phyloP scores from a whole-genome alignment of 2,113 vertebrate genomes.

The Oreochromis niloticus region DNA sequence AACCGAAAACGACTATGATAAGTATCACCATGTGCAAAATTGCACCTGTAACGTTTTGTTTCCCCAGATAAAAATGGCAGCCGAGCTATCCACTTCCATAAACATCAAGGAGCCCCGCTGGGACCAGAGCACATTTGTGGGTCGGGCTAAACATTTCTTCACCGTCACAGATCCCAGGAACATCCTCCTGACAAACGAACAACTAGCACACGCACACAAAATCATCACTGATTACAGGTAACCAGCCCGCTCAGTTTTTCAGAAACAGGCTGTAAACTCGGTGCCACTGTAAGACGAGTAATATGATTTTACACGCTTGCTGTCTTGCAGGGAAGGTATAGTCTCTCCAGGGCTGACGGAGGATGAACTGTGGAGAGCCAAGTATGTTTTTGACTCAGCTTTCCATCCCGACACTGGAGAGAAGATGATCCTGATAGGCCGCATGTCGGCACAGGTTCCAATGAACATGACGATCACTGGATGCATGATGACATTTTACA shows the following conservation, averaged over 20 bases:
- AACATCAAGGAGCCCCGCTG: slow-evolving; percentile 95
- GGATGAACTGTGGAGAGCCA: slow-evolving; percentile 93
- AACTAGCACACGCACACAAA: slow-evolving; percentile 80
- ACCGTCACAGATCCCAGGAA: slow-evolving; percentile 97
- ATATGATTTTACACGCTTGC: not conserved
- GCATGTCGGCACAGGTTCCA: slow-evolving; percentile 97
- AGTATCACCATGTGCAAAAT: not conserved
- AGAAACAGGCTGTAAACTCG: no score
- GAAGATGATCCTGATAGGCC: slow-evolving; percentile 95
- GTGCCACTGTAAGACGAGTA: not conserved
- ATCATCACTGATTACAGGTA: slow-evolving; percentile 94
- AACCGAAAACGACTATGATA: not conserved
- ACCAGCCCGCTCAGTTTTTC: not conserved
- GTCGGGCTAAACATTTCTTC: slow-evolving; percentile 94
- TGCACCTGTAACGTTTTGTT: not conserved
- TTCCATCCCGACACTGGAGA: slow-evolving; percentile 97
- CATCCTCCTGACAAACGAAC: slow-evolving; percentile 83
- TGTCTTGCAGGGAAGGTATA: slow-evolving; percentile 77
- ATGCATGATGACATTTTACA: slow-evolving; percentile 99
- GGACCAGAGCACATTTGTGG: slow-evolving; percentile 92
- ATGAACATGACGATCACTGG: slow-evolving; percentile 99
- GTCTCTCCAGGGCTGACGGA: slow-evolving; percentile 86
- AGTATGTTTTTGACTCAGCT: slow-evolving; percentile 94
- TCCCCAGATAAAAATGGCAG: slow-evolving; percentile 81
- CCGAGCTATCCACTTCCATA: slow-evolving; percentile 82